Evolutionary conservation across 2,113 vertebrate genomes (phyloP), one percentile per base, ranked within the genome.

Genomic region (Telmatochromis sp.): DNA sequence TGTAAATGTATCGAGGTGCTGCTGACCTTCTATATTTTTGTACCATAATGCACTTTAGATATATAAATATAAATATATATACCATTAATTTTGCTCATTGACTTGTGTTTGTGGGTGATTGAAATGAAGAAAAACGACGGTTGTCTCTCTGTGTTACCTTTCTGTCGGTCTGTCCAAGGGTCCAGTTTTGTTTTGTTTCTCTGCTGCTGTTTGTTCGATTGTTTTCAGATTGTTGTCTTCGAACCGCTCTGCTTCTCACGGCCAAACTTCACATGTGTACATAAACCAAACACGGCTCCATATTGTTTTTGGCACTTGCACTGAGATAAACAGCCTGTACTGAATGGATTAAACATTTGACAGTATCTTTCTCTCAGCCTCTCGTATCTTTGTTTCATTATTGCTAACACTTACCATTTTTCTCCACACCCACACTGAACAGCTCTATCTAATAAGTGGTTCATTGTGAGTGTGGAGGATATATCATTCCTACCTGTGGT

Each of bases 31-130:
- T 98, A 96, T 97, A 97, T 96, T 97, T 98, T 96, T 98, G 97
- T 98, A 98, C 98, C 96, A 97, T 99, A 98, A 97, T 98, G 98
- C 98, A 99, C 98, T 99, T 99, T 99, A 99, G 97, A 97, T 97
- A 97, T 97, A 97, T 98, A 97, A 97, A 97, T 97, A 97, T 97
- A 98, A 97, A 97, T 97, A 97, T 97, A 94, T 95, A 95, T 91
- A 94, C 92, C 93, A 94, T 95, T 94, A 82, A 87, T 95, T 89
- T 92, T 94, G 94, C 95, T 93, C 78, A 81, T 91, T 93, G 84
- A 80, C 21, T 90, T 89, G 81, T 94, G 93, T 88, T 89, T 94
- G 94, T 96, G 95, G 88, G 93, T 92, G 85, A 89, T 87, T 91
- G 94, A 93, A 94, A 96, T 94, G 94, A 96, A 96, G 95, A 95